phyloP scores from a whole-genome alignment of 2,797 vertebrate species.

The Cheirogaleus major region DNA sequence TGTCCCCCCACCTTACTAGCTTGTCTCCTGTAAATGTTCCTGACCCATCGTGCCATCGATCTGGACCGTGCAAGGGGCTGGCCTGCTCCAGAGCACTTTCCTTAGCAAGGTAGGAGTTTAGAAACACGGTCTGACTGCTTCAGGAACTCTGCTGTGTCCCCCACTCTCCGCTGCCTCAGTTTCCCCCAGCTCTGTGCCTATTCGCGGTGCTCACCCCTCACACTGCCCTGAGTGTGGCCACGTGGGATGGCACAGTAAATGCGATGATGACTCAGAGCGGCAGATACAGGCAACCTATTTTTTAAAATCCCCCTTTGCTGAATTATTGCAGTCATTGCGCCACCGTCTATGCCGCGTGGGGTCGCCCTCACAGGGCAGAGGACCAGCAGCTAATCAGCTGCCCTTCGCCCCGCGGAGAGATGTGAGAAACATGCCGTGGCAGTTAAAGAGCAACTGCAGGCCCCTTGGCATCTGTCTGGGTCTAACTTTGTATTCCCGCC shows the following conservation, averaged over 20 bases:
- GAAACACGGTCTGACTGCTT: neutral
- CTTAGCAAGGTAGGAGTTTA: neutral
- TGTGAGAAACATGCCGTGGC: neutral
- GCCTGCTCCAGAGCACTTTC: neutral
- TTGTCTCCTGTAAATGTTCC: neutral
- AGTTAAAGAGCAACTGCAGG: neutral
- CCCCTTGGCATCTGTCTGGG: fast-evolving
- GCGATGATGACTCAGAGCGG: neutral
- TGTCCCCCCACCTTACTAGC: neutral
- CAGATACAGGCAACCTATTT: neutral
- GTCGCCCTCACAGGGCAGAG: neutral
- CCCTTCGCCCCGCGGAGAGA: neutral
- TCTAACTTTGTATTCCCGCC: conserved; percentile 28
- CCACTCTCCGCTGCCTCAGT: neutral
- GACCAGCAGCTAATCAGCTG: conserved; percentile 33
- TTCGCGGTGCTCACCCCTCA: no score
- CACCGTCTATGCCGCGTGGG: neutral
- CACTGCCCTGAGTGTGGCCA: fast-evolving
- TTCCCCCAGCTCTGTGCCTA: neutral
- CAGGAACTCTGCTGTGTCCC: fast-evolving
- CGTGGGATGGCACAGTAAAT: neutral
- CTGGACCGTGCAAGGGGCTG: neutral
- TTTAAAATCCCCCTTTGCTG: neutral
- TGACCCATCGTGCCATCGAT: neutral
- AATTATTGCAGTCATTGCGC: neutral